Evolutionary conservation across 1,140 invertebrate species (phyloP).

Genomic region (Neuroterus valhalla): DNA sequence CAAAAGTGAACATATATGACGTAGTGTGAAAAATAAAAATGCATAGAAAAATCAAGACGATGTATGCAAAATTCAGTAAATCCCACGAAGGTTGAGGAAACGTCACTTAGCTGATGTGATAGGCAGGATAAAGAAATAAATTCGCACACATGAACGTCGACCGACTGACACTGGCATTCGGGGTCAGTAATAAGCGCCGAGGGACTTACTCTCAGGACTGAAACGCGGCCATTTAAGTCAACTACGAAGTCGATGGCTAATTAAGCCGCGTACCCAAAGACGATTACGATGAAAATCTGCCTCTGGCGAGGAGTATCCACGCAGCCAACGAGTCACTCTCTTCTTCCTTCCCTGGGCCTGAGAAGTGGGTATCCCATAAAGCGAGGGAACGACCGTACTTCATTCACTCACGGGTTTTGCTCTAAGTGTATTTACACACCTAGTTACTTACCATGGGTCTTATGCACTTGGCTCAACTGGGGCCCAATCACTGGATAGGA

Average conservation of each 20-base stretch:
- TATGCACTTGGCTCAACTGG: not conserved
- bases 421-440: conserved; percentile 37
- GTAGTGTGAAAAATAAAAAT: no score
- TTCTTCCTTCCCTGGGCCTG: not conserved
- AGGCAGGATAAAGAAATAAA: not conserved
- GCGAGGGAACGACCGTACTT: conserved; percentile 37
- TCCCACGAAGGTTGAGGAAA: not conserved
- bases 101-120: not conserved
- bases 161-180: conserved; percentile 16
- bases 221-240: conserved; percentile 28
- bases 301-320: conserved; percentile 11
- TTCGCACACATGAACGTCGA: not conserved
- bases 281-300: conserved; percentile 23
- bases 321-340: conserved; percentile 15
- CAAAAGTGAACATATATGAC: not conserved
- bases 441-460: conserved; percentile 28
- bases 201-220: conserved; percentile 17
- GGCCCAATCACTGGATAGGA: conserved; percentile 5
- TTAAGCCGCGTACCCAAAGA: conserved; percentile 17
- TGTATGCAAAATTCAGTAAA: not conserved
- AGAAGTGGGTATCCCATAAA: conserved; percentile 35
- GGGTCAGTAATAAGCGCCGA: conserved; percentile 4
- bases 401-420: conserved; percentile 21
- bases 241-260: conserved; percentile 13
- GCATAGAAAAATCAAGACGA: not conserved